phyloP scores from a whole-genome alignment of 2,113 vertebrate species.

The Xerus inauris region DNA sequence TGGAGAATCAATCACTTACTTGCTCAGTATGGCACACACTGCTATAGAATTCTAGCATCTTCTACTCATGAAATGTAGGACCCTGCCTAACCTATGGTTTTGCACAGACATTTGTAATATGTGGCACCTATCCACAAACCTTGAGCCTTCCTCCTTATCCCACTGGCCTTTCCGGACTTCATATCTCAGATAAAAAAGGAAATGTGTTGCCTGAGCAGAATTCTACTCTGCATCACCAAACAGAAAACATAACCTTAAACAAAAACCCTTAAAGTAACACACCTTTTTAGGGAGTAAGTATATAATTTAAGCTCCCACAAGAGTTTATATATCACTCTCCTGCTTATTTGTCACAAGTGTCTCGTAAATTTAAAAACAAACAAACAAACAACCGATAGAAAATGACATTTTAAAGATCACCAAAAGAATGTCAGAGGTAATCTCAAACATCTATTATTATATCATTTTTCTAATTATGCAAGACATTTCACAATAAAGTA shows the following conservation, averaged over 20 bases:
- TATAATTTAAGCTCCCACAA: not conserved
- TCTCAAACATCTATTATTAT: not conserved
- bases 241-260: constrained; percentile 16
- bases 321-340: not conserved
- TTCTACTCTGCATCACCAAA: constrained; percentile 7
- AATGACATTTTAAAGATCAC: not conserved
- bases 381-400: not conserved
- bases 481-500: not conserved
- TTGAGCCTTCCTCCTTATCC: not conserved
- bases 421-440: not conserved
- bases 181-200: not conserved
- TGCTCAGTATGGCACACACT: not conserved
- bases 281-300: not conserved
- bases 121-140: not conserved
- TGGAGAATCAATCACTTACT: not conserved
- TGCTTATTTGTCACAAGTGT: not conserved
- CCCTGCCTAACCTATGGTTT: not conserved
- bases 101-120: not conserved
- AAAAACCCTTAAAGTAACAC: constrained; percentile 13
- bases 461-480: not conserved
- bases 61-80: not conserved
- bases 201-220: not conserved
- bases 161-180: not conserved
- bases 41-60: not conserved
- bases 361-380: constrained; percentile 23